Conservation (phyloP, 2,113 vertebrate species). For the Rynchops niger region DNA sequence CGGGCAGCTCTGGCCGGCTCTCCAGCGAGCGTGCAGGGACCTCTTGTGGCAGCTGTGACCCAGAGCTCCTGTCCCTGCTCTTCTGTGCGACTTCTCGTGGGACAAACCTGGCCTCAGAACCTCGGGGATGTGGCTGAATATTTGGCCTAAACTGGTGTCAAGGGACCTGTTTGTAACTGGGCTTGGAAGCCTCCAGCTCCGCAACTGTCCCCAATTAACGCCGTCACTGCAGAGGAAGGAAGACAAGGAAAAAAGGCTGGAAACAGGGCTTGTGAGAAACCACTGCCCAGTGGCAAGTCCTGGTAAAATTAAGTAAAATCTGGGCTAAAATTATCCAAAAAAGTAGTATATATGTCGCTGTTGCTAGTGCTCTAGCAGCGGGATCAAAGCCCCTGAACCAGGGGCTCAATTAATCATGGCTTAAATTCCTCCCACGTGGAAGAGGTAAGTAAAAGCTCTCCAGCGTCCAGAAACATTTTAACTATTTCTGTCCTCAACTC, state of each 20-base stretch:
- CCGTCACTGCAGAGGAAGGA: background rate
- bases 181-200: background rate
- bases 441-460: constrained; percentile 9
- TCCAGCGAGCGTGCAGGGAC: constrained; percentile 34
- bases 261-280: background rate
- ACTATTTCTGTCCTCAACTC: background rate
- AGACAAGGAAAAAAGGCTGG: background rate
- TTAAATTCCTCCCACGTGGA: background rate
- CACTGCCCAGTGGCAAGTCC: background rate
- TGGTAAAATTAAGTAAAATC: background rate
- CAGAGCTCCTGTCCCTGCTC: background rate
- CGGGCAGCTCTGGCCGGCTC: background rate
- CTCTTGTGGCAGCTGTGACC: constrained; percentile 30
- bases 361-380: background rate
- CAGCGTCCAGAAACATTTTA: background rate
- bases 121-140: background rate
- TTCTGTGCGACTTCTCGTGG: background rate
- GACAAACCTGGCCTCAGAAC: background rate
- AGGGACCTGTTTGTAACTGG: background rate
- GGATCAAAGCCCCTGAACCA: background rate
- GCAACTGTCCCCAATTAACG: background rate
- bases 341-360: background rate
- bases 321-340: background rate
- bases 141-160: background rate
- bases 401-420: background rate